Percentiles rank a stretch among this genome's conserved stretches.
These are phyloP conservation scores for Chlorops oryzae DNA, from an alignment of 1,140 invertebrate species.

Conservation along the genomic window DNA sequence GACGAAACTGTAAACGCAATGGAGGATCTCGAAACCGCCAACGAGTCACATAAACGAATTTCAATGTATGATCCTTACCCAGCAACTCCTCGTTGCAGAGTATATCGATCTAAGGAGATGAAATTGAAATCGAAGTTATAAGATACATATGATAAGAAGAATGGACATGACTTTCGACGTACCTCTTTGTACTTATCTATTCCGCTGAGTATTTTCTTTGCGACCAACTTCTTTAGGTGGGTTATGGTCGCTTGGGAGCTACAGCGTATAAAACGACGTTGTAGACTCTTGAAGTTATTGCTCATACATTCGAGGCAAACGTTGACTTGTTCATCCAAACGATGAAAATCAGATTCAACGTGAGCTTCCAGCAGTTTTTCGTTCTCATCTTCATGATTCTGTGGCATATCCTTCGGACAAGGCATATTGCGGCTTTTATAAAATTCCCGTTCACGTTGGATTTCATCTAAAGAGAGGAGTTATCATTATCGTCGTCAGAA, in stretches of 20 bases:
- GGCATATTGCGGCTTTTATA: conserved; percentile 75
- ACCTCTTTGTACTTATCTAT: conserved; percentile 95
- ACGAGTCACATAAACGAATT: conserved; percentile 96
- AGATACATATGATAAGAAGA: too few species aligned
- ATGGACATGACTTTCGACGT: too few species aligned
- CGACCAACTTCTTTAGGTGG: conserved; percentile 95
- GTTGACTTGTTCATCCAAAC: conserved; percentile 93
- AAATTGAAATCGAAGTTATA: too few species aligned
- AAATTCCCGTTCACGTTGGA: conserved; percentile 79
- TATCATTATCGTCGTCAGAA: neutral
- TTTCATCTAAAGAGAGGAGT: conserved; percentile 81
- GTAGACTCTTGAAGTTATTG: conserved; percentile 75
- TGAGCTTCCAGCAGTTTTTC: conserved; percentile 54
- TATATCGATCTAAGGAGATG: conserved; percentile 98
- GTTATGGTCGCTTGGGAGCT: conserved; percentile 95
- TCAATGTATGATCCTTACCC: conserved; percentile 97
- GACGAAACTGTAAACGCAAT: conserved; percentile 74
- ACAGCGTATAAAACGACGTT: conserved; percentile 84
- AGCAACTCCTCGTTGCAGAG: conserved; percentile 96
- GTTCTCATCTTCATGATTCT: conserved; percentile 52
- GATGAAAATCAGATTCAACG: conserved; percentile 84
- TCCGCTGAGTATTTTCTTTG: conserved; percentile 86
- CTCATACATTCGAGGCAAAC: conserved; percentile 83
- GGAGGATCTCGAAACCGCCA: conserved; percentile 94
- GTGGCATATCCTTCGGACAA: conserved; percentile 80